These are phyloP conservation scores for Oeneis ivallda DNA, from an alignment of 2,888 invertebrate genomes.

Conservation along the genomic window DNA sequence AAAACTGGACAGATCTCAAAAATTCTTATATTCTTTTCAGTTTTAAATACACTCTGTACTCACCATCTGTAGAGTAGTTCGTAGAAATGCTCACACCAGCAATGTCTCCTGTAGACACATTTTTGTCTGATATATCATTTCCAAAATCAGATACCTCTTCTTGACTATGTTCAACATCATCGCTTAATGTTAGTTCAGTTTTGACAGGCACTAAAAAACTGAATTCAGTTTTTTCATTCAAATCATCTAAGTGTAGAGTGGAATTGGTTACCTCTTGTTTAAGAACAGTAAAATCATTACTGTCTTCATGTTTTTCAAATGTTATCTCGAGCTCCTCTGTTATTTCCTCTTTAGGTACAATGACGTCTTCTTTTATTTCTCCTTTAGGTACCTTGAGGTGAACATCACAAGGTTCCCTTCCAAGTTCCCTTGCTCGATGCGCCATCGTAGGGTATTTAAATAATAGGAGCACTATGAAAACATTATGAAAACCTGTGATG, in stretches of 20 bases:
- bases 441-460: too few species aligned
- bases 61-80: too few species aligned
- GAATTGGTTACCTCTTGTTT: background rate
- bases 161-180: background rate
- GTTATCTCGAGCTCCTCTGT: background rate
- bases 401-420: too few species aligned
- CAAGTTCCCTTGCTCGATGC: too few species aligned
- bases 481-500: too few species aligned
- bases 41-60: too few species aligned
- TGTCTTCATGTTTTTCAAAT: background rate
- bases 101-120: too few species aligned
- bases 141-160: background rate
- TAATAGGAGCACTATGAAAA: too few species aligned
- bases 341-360: background rate
- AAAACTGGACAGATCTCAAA: too few species aligned
- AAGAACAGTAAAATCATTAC: background rate
- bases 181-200: background rate
- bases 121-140: background rate
- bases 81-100: too few species aligned
- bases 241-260: background rate
- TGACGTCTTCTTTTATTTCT: background rate
- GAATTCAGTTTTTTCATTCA: background rate
- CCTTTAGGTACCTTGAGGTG: too few species aligned
- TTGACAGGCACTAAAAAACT: background rate
- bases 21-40: too few species aligned